Evolutionary conservation across 1,140 invertebrate species (phyloP).

Genomic region (Riptortus pedestris): DNA sequence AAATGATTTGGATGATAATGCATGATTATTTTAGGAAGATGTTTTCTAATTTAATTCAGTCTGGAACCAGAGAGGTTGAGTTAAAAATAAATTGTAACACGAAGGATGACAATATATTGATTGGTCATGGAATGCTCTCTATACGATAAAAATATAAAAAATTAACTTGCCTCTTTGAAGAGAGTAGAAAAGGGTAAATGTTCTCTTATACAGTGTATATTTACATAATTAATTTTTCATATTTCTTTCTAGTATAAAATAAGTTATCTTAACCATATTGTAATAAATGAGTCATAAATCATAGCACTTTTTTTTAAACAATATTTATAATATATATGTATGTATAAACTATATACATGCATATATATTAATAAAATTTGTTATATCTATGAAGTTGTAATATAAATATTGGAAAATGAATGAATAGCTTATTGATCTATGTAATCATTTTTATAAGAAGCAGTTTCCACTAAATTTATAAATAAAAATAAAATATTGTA

Average conservation of each 20-base stretch:
- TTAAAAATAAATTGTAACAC: neutral
- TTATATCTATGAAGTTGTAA: neutral
- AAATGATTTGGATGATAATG: no score
- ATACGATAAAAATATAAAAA: slow-evolving; percentile 30
- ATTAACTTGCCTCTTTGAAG: slow-evolving; percentile 22
- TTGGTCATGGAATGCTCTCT: slow-evolving; percentile 29
- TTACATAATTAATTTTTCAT: slow-evolving; percentile 22
- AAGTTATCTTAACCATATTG: slow-evolving; percentile 28
- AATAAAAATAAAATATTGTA: slow-evolving; percentile 26
- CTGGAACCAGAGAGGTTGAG: slow-evolving; percentile 28
- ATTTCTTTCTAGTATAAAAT: slow-evolving; percentile 27
- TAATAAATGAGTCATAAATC: slow-evolving; percentile 28
- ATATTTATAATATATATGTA: slow-evolving; percentile 21
- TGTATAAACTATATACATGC: neutral
- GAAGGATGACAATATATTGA: neutral
- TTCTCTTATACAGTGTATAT: slow-evolving; percentile 24
- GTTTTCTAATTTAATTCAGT: no score
- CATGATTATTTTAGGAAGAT: no score
- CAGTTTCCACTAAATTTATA: slow-evolving; percentile 22
- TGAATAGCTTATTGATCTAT: slow-evolving; percentile 30
- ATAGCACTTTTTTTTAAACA: slow-evolving; percentile 25
- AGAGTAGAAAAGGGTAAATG: slow-evolving; percentile 27
- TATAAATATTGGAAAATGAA: slow-evolving; percentile 30
- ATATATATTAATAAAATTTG: neutral
- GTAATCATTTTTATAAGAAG: slow-evolving; percentile 30